These are phyloP conservation scores for Lepilemur septentrionalis DNA, from an alignment of 2,797 vertebrate species.

Conservation along the genomic window DNA sequence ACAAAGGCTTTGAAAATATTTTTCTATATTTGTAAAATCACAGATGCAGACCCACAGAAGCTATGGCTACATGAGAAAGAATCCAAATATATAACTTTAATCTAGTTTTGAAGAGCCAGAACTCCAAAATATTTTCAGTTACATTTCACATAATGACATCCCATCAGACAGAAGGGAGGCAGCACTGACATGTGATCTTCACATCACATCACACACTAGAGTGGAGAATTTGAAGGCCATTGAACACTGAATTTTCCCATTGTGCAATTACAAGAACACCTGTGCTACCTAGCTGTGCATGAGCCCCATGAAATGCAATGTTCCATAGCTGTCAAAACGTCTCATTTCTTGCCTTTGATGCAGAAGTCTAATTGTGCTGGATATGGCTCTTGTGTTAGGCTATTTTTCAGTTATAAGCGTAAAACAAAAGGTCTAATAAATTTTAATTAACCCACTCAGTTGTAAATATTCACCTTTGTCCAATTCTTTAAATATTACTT, in stretches of 20 bases:
- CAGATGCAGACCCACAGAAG: not conserved
- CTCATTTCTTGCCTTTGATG: conserved; percentile 21
- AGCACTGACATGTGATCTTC: not conserved
- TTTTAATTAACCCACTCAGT: not conserved
- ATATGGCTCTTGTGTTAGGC: not conserved
- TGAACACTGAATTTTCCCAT: conserved; percentile 3
- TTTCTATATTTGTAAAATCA: not conserved
- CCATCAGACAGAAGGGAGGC: not conserved
- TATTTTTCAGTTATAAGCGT: not conserved
- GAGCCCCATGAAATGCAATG: not conserved
- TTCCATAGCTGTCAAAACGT: conserved; percentile 14
- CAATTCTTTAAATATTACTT: not conserved
- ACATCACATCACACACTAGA: not conserved
- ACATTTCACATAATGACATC: not conserved
- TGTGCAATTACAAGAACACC: conserved; percentile 44
- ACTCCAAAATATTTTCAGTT: conserved; percentile 3
- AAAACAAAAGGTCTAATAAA: not conserved
- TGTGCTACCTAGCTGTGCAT: conserved; percentile 23
- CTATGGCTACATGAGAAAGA: not conserved
- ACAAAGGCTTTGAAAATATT: not conserved
- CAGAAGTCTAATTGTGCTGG: not conserved
- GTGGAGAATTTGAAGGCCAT: not conserved
- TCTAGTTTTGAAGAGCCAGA: not conserved
- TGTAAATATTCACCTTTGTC: not conserved
- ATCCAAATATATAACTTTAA: not conserved